Percentiles rank a stretch among this genome's conserved stretches.
These are phyloP conservation scores for Myanophis thanlyinensis DNA, from an alignment of 2,113 vertebrate species.

Conservation along the genomic window DNA sequence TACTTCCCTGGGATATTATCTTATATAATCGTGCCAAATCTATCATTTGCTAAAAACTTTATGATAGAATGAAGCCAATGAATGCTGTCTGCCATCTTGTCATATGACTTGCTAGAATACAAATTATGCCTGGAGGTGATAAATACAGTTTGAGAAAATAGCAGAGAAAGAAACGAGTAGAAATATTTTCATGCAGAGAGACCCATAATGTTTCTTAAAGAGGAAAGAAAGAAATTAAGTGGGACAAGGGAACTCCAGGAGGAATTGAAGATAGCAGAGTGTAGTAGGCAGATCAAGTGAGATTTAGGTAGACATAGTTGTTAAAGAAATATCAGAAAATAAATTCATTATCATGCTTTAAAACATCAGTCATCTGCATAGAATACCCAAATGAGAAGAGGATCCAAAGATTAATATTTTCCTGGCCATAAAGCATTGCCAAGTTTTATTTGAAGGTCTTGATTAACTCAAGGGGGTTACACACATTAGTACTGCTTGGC, in stretches of 20 bases:
- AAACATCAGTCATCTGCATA: neutral
- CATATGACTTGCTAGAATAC: neutral
- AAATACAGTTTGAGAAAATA: neutral
- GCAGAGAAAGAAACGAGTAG: neutral
- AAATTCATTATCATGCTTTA: neutral
- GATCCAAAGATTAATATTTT: neutral
- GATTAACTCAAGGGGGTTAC: neutral
- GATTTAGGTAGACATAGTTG: neutral
- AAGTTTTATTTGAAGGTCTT: neutral
- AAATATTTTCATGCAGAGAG: neutral
- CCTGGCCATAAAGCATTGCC: neutral
- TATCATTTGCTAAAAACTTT: neutral
- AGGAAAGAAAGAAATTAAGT: neutral
- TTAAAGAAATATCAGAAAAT: neutral
- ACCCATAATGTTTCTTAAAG: neutral
- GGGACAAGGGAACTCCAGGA: neutral
- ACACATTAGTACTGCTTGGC: neutral
- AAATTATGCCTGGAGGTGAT: neutral
- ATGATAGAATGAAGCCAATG: neutral
- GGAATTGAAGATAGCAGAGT: neutral
- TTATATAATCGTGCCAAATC: neutral
- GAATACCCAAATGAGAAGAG: neutral
- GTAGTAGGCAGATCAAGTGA: neutral
- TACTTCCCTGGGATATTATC: neutral
- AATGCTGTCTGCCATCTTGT: neutral